Conservation (phyloP, 2,797 vertebrate species). For the Varecia variegata region DNA sequence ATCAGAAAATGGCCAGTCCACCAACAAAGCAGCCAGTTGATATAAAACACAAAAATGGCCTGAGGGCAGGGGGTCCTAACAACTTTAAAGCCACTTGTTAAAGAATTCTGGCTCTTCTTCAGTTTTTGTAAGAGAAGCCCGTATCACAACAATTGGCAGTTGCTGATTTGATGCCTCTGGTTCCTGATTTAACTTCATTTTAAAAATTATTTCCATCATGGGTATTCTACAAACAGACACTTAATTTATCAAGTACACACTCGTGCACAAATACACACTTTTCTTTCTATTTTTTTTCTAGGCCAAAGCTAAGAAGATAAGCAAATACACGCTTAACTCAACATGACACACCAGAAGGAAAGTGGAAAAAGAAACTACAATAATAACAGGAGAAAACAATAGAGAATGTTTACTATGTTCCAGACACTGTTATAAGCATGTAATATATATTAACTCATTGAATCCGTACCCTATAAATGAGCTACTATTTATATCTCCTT, state of each 20-base stretch:
- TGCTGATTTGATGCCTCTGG: neutral
- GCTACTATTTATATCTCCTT: neutral
- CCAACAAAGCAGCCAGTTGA: neutral
- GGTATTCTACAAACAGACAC: neutral
- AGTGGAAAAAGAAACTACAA: neutral
- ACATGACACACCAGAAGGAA: neutral
- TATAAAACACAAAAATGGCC: neutral
- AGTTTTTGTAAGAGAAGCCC: neutral
- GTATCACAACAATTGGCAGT: neutral
- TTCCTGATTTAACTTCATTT: slow-evolving; percentile 18
- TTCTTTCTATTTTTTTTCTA: neutral
- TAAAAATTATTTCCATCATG: neutral
- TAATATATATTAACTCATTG: neutral
- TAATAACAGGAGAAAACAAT: neutral
- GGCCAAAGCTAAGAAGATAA: neutral
- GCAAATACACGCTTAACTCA: neutral
- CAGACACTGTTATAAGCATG: neutral
- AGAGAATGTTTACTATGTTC: neutral
- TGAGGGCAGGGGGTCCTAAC: neutral
- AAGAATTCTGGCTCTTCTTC: neutral
- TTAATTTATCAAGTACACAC: neutral
- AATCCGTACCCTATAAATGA: neutral
- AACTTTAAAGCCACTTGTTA: neutral
- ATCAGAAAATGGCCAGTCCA: neutral
- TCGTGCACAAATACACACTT: neutral